phyloP scores from a whole-genome alignment of 2,888 invertebrate species.

The Lysandra coridon region DNA sequence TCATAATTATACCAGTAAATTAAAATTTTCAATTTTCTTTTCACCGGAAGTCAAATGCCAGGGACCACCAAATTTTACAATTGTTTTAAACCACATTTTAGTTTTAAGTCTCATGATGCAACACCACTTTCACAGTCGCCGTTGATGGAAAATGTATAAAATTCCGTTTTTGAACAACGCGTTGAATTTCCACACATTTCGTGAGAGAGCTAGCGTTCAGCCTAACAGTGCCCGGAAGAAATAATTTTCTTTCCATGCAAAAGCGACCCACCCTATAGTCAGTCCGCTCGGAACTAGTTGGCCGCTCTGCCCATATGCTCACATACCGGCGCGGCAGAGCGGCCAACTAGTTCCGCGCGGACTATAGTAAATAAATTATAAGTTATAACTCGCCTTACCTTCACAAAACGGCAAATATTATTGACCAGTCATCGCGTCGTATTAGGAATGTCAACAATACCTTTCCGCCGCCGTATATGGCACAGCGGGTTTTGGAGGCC shows the following conservation, averaged over 20 bases:
- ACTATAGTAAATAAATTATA: not conserved
- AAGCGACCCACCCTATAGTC: no score
- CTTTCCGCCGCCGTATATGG: not conserved
- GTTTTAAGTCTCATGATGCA: not conserved
- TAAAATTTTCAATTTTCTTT: not conserved
- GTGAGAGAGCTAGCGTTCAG: no score
- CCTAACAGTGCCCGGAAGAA: no score
- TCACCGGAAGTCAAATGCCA: not conserved
- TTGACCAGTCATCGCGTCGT: conserved; percentile 10
- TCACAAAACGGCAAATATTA: not conserved
- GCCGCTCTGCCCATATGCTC: no score
- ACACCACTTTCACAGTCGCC: no score
- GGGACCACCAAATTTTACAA: not conserved
- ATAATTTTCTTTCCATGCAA: no score
- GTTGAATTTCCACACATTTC: no score
- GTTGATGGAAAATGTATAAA: no score
- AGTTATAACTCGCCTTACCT: not conserved
- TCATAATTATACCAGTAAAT: not conserved
- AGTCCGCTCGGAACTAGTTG: no score
- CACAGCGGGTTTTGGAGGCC: conserved; percentile 3
- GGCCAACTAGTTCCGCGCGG: no score
- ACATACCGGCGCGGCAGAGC: no score
- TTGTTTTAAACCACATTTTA: not conserved
- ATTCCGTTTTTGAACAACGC: no score
- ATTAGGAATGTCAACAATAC: conserved; percentile 7